These are phyloP conservation scores for Callyntrura sp. DNA, from an alignment of 2,888 invertebrate species.

Conservation along the genomic window DNA sequence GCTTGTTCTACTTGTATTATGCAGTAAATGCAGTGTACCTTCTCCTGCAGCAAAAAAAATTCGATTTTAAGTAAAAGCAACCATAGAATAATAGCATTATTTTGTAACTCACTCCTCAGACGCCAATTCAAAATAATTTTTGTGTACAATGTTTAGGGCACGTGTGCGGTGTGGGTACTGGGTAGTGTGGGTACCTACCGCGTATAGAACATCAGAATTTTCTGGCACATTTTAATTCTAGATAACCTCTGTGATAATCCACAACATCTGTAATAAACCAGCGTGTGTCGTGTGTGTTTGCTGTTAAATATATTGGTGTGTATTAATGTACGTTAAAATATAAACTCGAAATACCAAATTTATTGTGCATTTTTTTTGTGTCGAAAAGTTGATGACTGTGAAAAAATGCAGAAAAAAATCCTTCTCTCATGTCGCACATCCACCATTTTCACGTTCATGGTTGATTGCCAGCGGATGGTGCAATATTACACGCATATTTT, in stretches of 20 bases:
- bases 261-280: neutral
- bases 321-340: too few species aligned
- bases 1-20: too few species aligned
- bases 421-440: slow-evolving; percentile 71
- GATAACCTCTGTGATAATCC: neutral
- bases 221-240: slow-evolving; percentile 16
- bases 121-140: neutral
- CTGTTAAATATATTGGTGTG: neutral
- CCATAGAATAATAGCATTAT: slow-evolving; percentile 62
- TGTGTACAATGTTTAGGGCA: too few species aligned
- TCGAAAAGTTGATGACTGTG: slow-evolving; percentile 55
- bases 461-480: slow-evolving; percentile 78
- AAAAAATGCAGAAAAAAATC: slow-evolving; percentile 40
- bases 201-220: slow-evolving; percentile 3
- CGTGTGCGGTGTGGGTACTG: too few species aligned
- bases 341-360: too few species aligned
- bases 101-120: slow-evolving; percentile 42
- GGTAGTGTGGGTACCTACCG: too few species aligned
- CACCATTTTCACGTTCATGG: slow-evolving; percentile 75
- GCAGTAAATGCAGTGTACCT: too few species aligned
- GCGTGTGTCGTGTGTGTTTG: neutral
- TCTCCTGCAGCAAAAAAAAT: slow-evolving; percentile 22
- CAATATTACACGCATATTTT: slow-evolving; percentile 69
- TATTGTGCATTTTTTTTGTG: too few species aligned
- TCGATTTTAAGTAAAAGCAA: slow-evolving; percentile 47